Conservation (phyloP, 2,797 vertebrate species). For the Danio kyathit region DNA sequence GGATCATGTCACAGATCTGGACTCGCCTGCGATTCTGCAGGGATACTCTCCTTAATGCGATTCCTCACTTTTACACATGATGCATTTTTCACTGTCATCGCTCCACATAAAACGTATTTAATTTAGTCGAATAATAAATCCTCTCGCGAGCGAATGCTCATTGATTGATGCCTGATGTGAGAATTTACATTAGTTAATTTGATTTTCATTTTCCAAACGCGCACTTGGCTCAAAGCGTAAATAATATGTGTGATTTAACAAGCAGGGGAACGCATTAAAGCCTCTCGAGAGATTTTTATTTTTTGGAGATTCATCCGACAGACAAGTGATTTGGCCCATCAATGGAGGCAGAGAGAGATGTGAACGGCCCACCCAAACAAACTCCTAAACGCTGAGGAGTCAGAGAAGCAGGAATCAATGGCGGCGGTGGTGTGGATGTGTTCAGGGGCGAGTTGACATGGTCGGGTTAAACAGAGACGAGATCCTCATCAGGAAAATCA, state of each 20-base stretch:
- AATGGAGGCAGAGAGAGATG: constrained; percentile 15
- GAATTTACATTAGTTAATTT: constrained; percentile 56
- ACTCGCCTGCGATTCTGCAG: constrained; percentile 26
- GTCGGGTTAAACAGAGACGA: constrained; percentile 97
- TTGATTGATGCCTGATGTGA: constrained; percentile 54
- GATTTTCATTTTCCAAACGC: constrained; percentile 49
- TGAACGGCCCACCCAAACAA: constrained; percentile 49
- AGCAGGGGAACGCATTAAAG: constrained; percentile 40
- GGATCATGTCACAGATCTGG: constrained; percentile 27
- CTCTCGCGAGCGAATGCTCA: constrained; percentile 39
- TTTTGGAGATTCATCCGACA: constrained; percentile 26
- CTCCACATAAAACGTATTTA: constrained; percentile 48
- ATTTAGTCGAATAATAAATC: constrained; percentile 51
- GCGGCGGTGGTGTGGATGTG: constrained; percentile 90
- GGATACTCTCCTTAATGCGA: constrained; percentile 35
- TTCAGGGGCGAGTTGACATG: constrained; percentile 91
- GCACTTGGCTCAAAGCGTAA: constrained; percentile 41
- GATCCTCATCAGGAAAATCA: constrained; percentile 97
- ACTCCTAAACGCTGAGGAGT: constrained; percentile 72
- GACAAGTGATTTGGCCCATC: constrained; percentile 16
- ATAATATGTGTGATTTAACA: constrained; percentile 38
- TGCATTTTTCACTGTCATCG: constrained; percentile 39
- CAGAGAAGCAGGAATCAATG: constrained; percentile 87
- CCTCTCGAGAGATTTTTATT: constrained; percentile 31
- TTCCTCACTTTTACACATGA: constrained; percentile 22